Evolutionary conservation across 2,888 invertebrate species (phyloP).

Genomic region (Anthophora plumipes): DNA sequence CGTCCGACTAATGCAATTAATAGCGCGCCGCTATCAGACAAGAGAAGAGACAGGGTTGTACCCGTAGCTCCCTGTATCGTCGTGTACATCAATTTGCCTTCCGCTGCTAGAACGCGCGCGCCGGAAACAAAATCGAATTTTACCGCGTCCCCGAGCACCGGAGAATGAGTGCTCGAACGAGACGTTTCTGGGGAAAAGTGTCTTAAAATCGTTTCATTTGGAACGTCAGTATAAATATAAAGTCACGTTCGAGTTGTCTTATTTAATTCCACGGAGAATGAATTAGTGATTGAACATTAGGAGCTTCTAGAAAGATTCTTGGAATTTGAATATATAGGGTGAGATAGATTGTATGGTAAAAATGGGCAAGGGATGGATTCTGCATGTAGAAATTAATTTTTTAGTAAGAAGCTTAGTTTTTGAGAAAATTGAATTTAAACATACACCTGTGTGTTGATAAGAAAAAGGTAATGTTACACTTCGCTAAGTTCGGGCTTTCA

Average conservation of each 20-base stretch:
- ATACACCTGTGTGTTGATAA: too few species aligned
- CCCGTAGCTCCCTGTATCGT: constrained; percentile 49
- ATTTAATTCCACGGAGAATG: not conserved
- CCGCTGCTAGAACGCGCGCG: constrained; percentile 65
- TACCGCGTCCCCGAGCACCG: constrained; percentile 63
- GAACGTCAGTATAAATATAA: not conserved
- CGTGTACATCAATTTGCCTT: constrained; percentile 71
- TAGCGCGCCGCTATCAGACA: constrained; percentile 72
- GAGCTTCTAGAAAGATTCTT: not conserved
- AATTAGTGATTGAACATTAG: not conserved
- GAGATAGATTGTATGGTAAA: not conserved
- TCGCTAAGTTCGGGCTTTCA: too few species aligned
- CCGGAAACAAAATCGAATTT: constrained; percentile 76
- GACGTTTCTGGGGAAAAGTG: constrained; percentile 39
- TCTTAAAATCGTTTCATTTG: constrained; percentile 8
- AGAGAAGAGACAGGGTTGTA: constrained; percentile 67
- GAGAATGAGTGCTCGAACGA: constrained; percentile 46
- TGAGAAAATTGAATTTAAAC: too few species aligned
- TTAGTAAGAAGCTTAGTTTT: too few species aligned
- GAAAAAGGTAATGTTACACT: too few species aligned
- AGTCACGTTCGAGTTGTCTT: constrained; percentile 13
- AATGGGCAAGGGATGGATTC: too few species aligned
- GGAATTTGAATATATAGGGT: too few species aligned
- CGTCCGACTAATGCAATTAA: constrained; percentile 81
- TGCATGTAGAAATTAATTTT: too few species aligned